phyloP scores from a whole-genome alignment of 2,888 invertebrate species.

The Eueremaeus valkanovi region DNA sequence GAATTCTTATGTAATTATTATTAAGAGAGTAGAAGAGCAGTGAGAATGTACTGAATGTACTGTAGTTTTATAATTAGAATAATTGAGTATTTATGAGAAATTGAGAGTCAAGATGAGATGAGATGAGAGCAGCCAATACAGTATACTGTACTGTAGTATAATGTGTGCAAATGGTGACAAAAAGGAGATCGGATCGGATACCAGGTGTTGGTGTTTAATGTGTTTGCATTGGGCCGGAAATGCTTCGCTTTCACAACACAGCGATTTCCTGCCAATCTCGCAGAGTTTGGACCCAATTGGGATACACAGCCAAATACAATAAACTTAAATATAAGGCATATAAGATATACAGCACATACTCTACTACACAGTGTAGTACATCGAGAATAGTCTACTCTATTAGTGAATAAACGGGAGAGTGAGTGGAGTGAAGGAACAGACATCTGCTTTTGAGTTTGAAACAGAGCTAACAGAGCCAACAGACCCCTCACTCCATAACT shows the following conservation, averaged over 20 bases:
- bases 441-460: conserved; percentile 19
- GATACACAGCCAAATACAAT: conserved; percentile 23
- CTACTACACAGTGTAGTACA: too few relatives aligned
- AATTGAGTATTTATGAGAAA: too few relatives aligned
- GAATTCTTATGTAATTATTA: too few relatives aligned
- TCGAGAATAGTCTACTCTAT: too few relatives aligned
- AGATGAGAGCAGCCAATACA: too few relatives aligned
- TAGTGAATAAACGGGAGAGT: conserved; percentile 3
- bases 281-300: conserved; percentile 5
- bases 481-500: conserved; percentile 28
- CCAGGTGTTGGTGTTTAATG: conserved; percentile 3
- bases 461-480: neutral
- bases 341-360: conserved; percentile 8
- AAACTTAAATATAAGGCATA: neutral
- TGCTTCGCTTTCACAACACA: conserved; percentile 18
- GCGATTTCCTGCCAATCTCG: neutral
- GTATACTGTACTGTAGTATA: too few relatives aligned
- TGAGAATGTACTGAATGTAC: too few relatives aligned
- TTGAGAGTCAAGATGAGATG: too few relatives aligned
- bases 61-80: too few relatives aligned
- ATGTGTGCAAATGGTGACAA: too few relatives aligned
- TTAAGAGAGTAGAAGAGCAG: too few relatives aligned
- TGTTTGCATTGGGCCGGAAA: conserved; percentile 11
- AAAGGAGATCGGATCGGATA: neutral
- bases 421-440: neutral